Base-by-base conservation (phyloP, 2,888 invertebrate genomes). In the Drosophila koepferae region DNA sequence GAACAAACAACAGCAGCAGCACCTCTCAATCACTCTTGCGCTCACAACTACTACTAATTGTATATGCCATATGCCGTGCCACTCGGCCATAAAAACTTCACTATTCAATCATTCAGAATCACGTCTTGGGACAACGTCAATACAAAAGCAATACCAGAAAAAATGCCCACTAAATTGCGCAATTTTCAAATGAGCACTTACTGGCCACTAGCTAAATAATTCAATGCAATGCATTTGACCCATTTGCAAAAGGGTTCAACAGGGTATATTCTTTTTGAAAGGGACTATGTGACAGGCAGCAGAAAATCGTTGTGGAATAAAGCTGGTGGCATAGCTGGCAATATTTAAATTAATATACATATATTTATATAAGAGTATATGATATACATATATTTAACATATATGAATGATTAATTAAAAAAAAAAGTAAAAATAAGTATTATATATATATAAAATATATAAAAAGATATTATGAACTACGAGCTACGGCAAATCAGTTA, bases 91-190 rank as follows among this genome's bases (percentile, higher is more conserved):
- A 66, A 36, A 63, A 66, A 59, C 53, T 62, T 28, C 18, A 34
- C 41, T 59, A 18, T 68, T 54, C 40, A 28, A 77, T 77, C 65
- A 68, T 69, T 65, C 63, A 53, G 62, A 77, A 67, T 66, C 55
- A 55, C 43, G 59, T 54, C 68, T 58, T 63, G 28, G 44, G 23
- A 16, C 31, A 12, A 10, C 53, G n/a, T 23, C 69, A 36, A 62
- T 72, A 28, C 56, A 49, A 64, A 5, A 8, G 9, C 14, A 5
- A 20, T 6, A 44, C 2, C 16, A n/a, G 0, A 20, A 44, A 44
- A 77, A 72, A 80, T 75, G 69, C 74, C 80, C 77, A 82, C 82
- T 76, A 82, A 86, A 82, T 67, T 60, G 49, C 31, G 34, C 41
- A 67, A 67, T 59, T 58, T 43, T 20, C 34, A 31, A 34, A 58